Evolutionary conservation across 92 coral and sea anemone genomes (phyloP).

Genomic region (Metridium senile): DNA sequence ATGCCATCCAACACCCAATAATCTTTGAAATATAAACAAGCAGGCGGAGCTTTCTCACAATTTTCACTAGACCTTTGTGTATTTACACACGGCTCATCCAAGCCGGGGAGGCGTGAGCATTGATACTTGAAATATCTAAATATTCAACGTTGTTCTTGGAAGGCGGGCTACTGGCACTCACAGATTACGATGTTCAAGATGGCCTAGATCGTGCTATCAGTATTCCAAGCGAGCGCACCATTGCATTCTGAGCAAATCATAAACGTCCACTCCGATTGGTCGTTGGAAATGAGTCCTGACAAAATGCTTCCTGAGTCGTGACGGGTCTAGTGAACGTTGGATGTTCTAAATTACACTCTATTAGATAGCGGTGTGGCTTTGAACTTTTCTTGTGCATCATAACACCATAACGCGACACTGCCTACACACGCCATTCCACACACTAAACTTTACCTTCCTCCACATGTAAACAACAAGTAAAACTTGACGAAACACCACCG

Average conservation of each 20-base stretch:
- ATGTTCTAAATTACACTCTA: constrained; percentile 88
- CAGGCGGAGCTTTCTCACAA: constrained; percentile 90
- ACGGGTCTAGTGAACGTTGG: constrained; percentile 65
- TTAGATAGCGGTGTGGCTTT: constrained; percentile 83
- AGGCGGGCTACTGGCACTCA: constrained; percentile 1
- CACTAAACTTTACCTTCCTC: constrained; percentile 8
- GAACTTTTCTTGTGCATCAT: constrained; percentile 68
- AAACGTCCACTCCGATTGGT: constrained; percentile 65
- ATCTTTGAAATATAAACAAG: constrained; percentile 88
- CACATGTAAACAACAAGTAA: not conserved
- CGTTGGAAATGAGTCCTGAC: constrained; percentile 79
- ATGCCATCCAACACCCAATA: constrained; percentile 95
- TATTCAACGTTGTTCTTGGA: constrained; percentile 14
- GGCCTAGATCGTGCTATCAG: constrained; percentile 29
- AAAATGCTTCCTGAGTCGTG: constrained; percentile 93
- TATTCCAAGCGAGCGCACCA: constrained; percentile 30
- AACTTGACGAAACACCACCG: not conserved
- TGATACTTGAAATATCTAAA: constrained; percentile 13
- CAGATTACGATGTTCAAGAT: not conserved
- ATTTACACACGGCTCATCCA: constrained; percentile 66
- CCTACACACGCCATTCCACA: constrained; percentile 42
- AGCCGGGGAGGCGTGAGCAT: constrained; percentile 73
- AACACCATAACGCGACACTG: constrained; percentile 65
- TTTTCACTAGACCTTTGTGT: constrained; percentile 85
- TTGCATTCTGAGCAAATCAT: constrained; percentile 49